Evolutionary conservation across 2,797 vertebrate species (phyloP).

Genomic region (Zonotrichia albicollis): DNA sequence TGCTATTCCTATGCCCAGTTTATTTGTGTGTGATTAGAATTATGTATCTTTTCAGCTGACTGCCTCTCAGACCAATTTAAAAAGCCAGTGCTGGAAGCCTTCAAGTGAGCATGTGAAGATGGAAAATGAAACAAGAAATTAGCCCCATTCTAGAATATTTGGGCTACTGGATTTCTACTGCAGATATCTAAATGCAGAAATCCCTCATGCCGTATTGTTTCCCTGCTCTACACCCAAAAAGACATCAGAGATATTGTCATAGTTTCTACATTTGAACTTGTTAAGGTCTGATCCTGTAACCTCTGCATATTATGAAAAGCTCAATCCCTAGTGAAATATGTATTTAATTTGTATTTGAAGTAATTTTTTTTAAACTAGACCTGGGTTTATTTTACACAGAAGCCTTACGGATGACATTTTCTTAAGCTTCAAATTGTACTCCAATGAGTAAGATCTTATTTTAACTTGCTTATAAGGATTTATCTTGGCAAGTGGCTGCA

Average conservation of each 20-base stretch:
- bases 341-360: not conserved
- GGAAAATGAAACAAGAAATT: not conserved
- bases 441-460: slow-evolving; percentile 2
- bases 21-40: not conserved
- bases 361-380: not conserved
- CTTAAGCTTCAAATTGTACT: slow-evolving; percentile 10
- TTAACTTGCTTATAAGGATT: slow-evolving; percentile 16
- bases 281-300: not conserved
- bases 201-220: not conserved
- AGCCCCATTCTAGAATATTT: not conserved
- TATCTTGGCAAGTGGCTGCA: not conserved
- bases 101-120: not conserved
- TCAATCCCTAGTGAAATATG: not conserved
- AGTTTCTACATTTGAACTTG: not conserved
- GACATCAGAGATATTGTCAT: not conserved
- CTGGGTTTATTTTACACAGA: not conserved
- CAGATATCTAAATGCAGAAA: not conserved
- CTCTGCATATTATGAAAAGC: not conserved
- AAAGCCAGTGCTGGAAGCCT: not conserved
- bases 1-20: not conserved
- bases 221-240: not conserved
- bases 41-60: not conserved
- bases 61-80: not conserved
- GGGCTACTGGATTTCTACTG: not conserved
- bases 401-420: not conserved